Evolutionary conservation across 2,113 vertebrate species (phyloP).

Genomic region (Malaclemys terrapin): DNA sequence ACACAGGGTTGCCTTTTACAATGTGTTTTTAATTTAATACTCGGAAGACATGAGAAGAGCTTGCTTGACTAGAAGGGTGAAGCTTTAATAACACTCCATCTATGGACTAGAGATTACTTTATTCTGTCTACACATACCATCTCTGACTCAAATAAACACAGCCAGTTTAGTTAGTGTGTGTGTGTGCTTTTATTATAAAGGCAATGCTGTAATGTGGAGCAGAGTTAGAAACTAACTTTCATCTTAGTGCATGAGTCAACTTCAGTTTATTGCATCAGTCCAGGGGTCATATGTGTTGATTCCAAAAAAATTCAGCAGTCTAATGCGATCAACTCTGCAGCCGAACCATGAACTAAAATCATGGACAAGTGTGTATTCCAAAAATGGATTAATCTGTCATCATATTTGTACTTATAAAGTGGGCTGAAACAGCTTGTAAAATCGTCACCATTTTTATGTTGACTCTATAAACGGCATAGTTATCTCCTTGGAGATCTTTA

Average conservation of each 20-base stretch:
- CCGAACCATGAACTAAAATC: background rate
- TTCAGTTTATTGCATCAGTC: background rate
- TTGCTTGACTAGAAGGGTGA: conserved; percentile 59
- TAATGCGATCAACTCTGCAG: background rate
- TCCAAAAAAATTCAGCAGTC: background rate
- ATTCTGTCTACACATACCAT: conserved; percentile 62
- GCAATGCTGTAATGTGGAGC: conserved; percentile 5
- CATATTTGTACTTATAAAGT: background rate
- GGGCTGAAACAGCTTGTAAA: background rate
- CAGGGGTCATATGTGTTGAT: background rate
- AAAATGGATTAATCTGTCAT: conserved; percentile 9
- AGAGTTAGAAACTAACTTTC: conserved; percentile 42
- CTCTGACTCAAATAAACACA: conserved; percentile 47
- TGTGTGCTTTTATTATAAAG: background rate
- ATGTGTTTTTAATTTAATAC: background rate
- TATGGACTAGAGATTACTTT: conserved; percentile 65
- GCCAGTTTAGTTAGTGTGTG: background rate
- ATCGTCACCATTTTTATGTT: background rate
- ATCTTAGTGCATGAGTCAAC: conserved; percentile 59
- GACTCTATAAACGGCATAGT: background rate
- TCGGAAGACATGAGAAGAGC: conserved; percentile 15
- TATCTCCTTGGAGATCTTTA: background rate
- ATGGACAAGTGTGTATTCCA: background rate
- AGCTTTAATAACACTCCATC: conserved; percentile 64
- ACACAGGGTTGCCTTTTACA: background rate